Evolutionary conservation across 2,888 invertebrate genomes (phyloP), one percentile per base, ranked within the genome.

Genomic region (Cantharis flavilabris): DNA sequence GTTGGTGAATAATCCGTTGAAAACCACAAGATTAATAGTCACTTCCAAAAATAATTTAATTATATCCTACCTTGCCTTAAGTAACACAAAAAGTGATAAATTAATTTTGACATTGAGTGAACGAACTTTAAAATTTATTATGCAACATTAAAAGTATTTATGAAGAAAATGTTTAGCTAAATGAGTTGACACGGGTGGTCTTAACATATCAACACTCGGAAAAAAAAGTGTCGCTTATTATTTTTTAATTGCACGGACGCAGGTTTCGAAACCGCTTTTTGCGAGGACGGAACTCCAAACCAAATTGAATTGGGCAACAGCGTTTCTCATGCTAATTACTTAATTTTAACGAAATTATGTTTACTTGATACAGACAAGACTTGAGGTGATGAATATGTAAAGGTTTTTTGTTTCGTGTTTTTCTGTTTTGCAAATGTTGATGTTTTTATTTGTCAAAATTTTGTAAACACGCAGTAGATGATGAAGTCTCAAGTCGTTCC

Each of bases 91-190:
- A 65, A 23, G 65, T 65, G 65, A 65, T 65, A 65, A 65, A 65
- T 65, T 65, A 65, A 65, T 65, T 65, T 65, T 65, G 65, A 65
- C 65, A 65, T 23, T 65, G 65, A 65, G 65, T 65, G 65, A 65
- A 65, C 65, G 65, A 65, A 65, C 65, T 65, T 16, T 16, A 16
- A 65, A 65, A 65, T 65, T 65, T 65, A 65, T 65, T 65, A 65
- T 23, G 13, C 20, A 65, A 65, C 23, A 65, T 65, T 65, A 65
- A 65, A 65, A 65, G 20, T 13, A 65, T 23, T 18, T n/a, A 23
- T 63, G 23, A 20, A 16, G 65, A 65, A 65, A 65, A 23, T 65
- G 16, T 64, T 64, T 18, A 9, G n/a, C 18, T 65, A 65, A n/a
- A 65, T 13, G 65, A 65, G 23, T 65, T 65, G 18, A 65, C 16